Evolutionary conservation across 1,140 invertebrate species (phyloP).

Genomic region (Lanistes nyassanus): DNA sequence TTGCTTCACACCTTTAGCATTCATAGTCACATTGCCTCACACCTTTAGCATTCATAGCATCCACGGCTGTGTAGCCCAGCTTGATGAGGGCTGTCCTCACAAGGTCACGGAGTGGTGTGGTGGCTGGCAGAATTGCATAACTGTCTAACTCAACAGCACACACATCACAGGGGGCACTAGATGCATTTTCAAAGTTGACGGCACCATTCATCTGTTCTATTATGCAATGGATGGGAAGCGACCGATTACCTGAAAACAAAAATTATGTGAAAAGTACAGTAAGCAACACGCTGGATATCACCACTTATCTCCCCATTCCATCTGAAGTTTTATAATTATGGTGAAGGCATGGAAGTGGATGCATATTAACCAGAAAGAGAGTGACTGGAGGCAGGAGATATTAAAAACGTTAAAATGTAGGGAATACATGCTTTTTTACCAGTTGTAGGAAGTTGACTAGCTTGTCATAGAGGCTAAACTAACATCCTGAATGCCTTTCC

Average conservation of each 20-base stretch:
- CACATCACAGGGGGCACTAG: conserved; percentile 39
- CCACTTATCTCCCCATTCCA: too few species aligned
- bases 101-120: conserved; percentile 85
- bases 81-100: conserved; percentile 81
- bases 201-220: conserved; percentile 69
- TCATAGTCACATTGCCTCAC: too few species aligned
- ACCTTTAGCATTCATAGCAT: conserved; percentile 83
- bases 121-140: conserved; percentile 92
- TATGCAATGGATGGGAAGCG: conserved; percentile 90
- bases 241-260: conserved; percentile 71
- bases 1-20: conserved; percentile 80
- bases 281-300: too few species aligned
- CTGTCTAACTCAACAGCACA: conserved; percentile 83
- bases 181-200: conserved; percentile 38
- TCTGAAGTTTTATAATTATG: too few species aligned
- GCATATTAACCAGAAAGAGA: too few species aligned
- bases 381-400: too few species aligned
- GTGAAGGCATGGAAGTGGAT: too few species aligned
- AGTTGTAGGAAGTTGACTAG: too few species aligned
- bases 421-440: too few species aligned
- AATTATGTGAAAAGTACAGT: neutral
- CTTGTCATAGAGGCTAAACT: too few species aligned
- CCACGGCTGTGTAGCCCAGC: conserved; percentile 81
- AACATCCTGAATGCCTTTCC: too few species aligned
- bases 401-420: too few species aligned